phyloP scores from a whole-genome alignment of 1,140 invertebrate genomes.

The Neoseiulus cucumeris region DNA sequence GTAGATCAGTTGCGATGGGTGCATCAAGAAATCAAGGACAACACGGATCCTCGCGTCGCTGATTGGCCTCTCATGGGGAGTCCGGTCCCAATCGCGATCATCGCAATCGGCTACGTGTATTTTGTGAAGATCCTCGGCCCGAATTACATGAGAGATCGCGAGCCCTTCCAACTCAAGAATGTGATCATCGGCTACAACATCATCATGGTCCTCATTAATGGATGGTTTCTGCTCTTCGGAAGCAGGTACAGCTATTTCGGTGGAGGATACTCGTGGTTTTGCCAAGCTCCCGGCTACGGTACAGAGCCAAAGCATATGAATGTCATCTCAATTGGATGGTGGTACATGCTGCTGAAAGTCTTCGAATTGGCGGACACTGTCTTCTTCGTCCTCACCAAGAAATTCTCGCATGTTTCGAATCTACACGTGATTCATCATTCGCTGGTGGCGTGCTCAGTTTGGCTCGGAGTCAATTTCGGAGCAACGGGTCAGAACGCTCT shows the following conservation, averaged over 20 bases:
- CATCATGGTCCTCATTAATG: conserved; percentile 28
- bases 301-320: conserved; percentile 48
- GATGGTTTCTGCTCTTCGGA: conserved; percentile 27
- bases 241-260: conserved; percentile 19
- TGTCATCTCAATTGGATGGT: conserved; percentile 81
- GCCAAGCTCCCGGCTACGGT: conserved; percentile 75
- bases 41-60: conserved; percentile 62
- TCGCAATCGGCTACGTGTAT: conserved; percentile 37
- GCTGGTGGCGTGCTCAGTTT: conserved; percentile 78
- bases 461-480: conserved; percentile 84
- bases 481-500: conserved; percentile 64
- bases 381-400: conserved; percentile 74
- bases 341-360: conserved; percentile 89
- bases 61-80: conserved; percentile 73
- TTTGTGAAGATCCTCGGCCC: conserved; percentile 33
- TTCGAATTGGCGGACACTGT: conserved; percentile 89
- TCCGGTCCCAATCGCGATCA: conserved; percentile 54
- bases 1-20: neutral
- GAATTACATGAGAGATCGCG: conserved; percentile 28
- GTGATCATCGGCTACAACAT: conserved; percentile 30
- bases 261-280: conserved; percentile 49
- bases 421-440: conserved; percentile 87
- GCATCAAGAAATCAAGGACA: neutral
- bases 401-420: conserved; percentile 72
- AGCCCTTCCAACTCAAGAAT: conserved; percentile 27